Evolutionary conservation across 2,888 invertebrate species (phyloP), one percentile per base, ranked within the genome.

Genomic region (Chironomus riparius): DNA sequence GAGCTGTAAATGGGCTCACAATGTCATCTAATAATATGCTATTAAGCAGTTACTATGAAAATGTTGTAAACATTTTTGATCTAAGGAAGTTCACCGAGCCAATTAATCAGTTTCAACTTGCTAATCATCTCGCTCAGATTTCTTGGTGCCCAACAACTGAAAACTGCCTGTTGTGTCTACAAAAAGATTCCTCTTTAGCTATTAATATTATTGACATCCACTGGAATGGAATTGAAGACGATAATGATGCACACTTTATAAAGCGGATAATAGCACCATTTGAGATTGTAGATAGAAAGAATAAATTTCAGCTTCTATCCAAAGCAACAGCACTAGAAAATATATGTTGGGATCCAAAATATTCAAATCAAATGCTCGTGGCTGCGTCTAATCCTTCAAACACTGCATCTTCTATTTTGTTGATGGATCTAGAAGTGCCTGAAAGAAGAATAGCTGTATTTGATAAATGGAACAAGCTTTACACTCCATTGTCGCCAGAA

Each of bases 71-170:
- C 78, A 87, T 97, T 77, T 97, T 97, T 97, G 97, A 97, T 83
- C 88, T 91, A 70, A 86, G 97, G 76, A 91, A 90, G 80, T 91
- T 96, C 81, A 93, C 94, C 79, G 91, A 93, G 80, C 95, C 97
- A 0, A 85, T 93, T 38, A 89, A 91, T 12, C 85, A 94, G 77
- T 88, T 89, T 70, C 91, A 90, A 80, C 83, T 82, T 0, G 83
- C 85, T 47, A 91, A 91, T 81, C 88, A 89, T 76, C 87, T 95
- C 76, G 86, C 88, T 13, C 92, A 91, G 84, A 87, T 96, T 72
- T 87, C 89, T 77, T 97, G 97, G 97, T 94, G 95, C 81, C 95
- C 95, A 3, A 95, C 95, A 24, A 89, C 92, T 88, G 90, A 85
- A 79, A 94, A 94, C 82, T 85, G 95, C 74, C 85, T 97, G 69